Percentiles rank a stretch among this genome's conserved stretches.
Evolutionary conservation across 2,113 vertebrate species (phyloP).

Genomic region (Pterocles orientalis): DNA sequence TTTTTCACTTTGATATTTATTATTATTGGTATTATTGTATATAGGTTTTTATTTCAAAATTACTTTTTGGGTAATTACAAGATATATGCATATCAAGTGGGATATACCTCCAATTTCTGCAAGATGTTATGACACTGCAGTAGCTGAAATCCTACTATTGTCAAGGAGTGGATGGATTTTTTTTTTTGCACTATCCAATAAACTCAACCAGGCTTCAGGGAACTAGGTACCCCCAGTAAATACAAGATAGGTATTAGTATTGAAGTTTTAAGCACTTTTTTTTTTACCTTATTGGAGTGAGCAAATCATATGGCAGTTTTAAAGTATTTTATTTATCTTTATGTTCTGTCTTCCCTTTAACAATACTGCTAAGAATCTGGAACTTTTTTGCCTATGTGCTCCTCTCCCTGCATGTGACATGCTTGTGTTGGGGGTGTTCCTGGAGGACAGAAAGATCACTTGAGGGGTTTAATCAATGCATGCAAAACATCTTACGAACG

Average conservation of each 20-base stretch:
- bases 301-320: not conserved
- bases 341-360: not conserved
- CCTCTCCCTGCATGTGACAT: rapidly evolving
- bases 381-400: rapidly evolving
- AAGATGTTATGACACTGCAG: not conserved
- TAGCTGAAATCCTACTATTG: not conserved
- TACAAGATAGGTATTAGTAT: not conserved
- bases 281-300: not conserved
- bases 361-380: not conserved
- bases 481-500: not conserved
- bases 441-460: not conserved
- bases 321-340: not conserved
- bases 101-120: not conserved
- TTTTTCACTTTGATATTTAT: not conserved
- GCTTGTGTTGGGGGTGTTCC: not conserved
- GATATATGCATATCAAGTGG: not conserved
- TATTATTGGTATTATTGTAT: not conserved
- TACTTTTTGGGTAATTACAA: not conserved
- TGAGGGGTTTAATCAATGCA: not conserved
- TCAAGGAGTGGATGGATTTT: not conserved
- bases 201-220: not conserved
- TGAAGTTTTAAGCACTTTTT: not conserved
- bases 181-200: not conserved
- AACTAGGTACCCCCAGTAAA: not conserved
- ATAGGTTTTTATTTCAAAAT: not conserved